Base-by-base conservation (phyloP, 2,113 vertebrate genomes). In the Nipponia nippon region DNA sequence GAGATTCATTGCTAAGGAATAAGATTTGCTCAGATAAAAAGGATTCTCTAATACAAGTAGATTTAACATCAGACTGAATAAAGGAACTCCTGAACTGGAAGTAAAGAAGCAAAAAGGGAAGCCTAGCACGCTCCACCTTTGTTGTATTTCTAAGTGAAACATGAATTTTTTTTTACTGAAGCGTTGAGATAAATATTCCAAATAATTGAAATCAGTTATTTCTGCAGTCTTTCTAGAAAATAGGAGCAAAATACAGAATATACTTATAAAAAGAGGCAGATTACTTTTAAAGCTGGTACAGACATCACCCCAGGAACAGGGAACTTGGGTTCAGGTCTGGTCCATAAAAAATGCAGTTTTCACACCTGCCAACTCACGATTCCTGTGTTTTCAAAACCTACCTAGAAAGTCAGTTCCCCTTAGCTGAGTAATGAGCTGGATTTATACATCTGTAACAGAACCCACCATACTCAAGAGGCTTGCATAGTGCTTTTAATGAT, bases 1-100 rank as follows among this genome's bases (percentile, higher is more conserved):
- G 95, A 97, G 94, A 97, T 97, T 97, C 97, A 97, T 96, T 96
- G 95, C 91, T 77, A 88, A 95, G 96, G 93, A 97, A 97, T 96
- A 98, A 97, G 95, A 95, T 97, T 96, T 97, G 91, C 90, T 94
- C 83, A 91, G 86, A 95, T 95, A 96, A 96, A 97, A 96, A 95
- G 84, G 86, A 87, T 92, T 95, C 90, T 95, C 78, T 97, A 95
- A 96, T 94, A 94, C 80, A 94, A 96, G 95, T 79, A 95, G 89
- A 81, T 93, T 93, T 94, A 95, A 93, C 94, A 94, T 93, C 87
- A 71, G 89, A 87, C 94, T 95, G 89, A 94, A 96, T 95, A 94
- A 96, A 94, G 71, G 83, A 91, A 96, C 79, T 93, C 92, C 84
- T 96, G 95, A 96, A 92, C 90, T 96, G 90, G 87, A 95, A 94